Base-by-base conservation (phyloP, 2,113 vertebrate genomes). In the Tachycineta bicolor region DNA sequence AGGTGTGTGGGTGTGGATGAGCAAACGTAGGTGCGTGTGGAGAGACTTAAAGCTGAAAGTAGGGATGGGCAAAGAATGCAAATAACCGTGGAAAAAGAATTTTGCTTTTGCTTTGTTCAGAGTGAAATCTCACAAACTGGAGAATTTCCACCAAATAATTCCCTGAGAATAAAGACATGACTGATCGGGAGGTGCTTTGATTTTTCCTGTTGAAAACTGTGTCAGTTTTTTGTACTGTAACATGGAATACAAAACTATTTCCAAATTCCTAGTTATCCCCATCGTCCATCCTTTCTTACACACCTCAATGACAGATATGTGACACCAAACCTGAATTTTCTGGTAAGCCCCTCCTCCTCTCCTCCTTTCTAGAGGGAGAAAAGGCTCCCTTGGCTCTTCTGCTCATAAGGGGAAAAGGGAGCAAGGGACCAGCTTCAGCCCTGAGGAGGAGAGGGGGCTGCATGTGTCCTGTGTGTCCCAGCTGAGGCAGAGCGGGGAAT, bases 11-110 rank as follows among this genome's bases (percentile, higher is more conserved):
- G 56, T 87, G 93, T 52, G 82, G 83, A 37, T 62, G 80, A 90
- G 68, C 92, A 88, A 77, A 90, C 37, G 25, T 53, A 43, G 73
- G 71, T 94, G 88, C 55, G 7, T 94, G 82, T 80, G 71, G 29
- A 87, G 93, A 86, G 73, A 18, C 76, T 92, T 92, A 81, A 43
- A 77, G 64, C 76, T 86, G 68, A 69, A 70, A 92, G 34, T 6
- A 91, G 91, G 91, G 94, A 81, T 94, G 93, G 94, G 93, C 91
- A 34, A 70, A 81, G 71, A 94, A 93, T 59, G 87, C 60, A 65
- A 92, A 75, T 81, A 84, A 81, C 69, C 3, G 0, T 71, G 67
- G 60, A 81, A 84, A 64, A 93, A 74, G 21, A 76, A 69, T 43
- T 91, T 68, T 47, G 33, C 37, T 93, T 73, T 86, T 75, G 33